Percentiles rank a stretch among this genome's conserved stretches.
Conservation (phyloP, 2,888 invertebrate species). For the Cheilosia soror region DNA sequence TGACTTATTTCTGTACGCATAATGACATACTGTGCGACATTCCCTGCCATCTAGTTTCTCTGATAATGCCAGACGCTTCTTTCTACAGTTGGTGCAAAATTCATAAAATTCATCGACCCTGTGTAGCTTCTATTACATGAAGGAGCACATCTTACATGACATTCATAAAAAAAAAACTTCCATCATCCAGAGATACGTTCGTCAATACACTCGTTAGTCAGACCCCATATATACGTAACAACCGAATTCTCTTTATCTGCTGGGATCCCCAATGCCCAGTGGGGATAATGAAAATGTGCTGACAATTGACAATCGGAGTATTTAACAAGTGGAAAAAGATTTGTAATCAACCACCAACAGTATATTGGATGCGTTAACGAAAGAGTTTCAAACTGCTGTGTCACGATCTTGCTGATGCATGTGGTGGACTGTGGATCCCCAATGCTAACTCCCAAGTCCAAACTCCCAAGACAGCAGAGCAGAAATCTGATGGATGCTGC, state of each 20-base stretch:
- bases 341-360: constrained; percentile 65
- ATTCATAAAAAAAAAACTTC: constrained; percentile 20
- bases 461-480: constrained; percentile 56
- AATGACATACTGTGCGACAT: too few relatives aligned
- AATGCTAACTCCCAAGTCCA: neutral
- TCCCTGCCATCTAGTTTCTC: too few relatives aligned
- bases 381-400: constrained; percentile 32
- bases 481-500: constrained; percentile 32
- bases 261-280: constrained; percentile 57
- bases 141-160: constrained; percentile 27
- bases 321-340: constrained; percentile 70
- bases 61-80: too few relatives aligned
- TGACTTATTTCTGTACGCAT: too few relatives aligned
- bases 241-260: constrained; percentile 47
- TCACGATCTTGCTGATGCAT: constrained; percentile 33
- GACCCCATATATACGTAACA: neutral
- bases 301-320: constrained; percentile 71
- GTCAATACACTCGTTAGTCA: constrained; percentile 65
- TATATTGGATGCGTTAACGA: constrained; percentile 47
- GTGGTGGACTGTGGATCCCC: constrained; percentile 12
- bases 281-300: constrained; percentile 65
- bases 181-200: constrained; percentile 56
- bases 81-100: neutral
- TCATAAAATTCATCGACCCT: neutral
- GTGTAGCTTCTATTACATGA: neutral